These are phyloP conservation scores for Aproaerema taeniolella DNA, from an alignment of 2,888 invertebrate genomes.

Conservation along the genomic window DNA sequence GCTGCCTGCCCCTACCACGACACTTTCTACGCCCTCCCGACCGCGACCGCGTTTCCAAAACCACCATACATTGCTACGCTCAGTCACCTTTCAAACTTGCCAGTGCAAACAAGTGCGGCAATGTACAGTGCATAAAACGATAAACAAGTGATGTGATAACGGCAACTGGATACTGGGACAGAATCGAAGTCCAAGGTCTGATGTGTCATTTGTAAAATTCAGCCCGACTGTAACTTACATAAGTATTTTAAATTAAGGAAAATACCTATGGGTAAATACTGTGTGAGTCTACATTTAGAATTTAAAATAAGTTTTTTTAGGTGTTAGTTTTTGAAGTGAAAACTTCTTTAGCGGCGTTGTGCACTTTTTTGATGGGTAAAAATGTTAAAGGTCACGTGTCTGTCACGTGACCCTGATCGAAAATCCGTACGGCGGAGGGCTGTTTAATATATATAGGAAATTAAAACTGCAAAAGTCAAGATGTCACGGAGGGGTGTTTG, in stretches of 20 bases:
- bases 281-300: no score
- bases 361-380: no score
- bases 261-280: not conserved
- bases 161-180: conserved; percentile 20
- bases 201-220: conserved; percentile 40
- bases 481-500: no score
- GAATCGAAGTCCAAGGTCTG: conserved; percentile 62
- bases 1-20: conserved; percentile 56
- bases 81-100: conserved; percentile 31
- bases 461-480: no score
- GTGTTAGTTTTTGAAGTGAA: not conserved
- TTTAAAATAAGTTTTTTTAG: no score
- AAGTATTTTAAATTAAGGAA: conserved; percentile 30
- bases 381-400: no score
- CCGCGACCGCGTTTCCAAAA: conserved; percentile 30
- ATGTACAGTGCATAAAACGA: conserved; percentile 39
- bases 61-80: conserved; percentile 28
- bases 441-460: no score
- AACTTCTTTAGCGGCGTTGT: no score
- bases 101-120: conserved; percentile 41
- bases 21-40: conserved; percentile 39
- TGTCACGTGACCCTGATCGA: no score
- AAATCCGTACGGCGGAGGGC: no score
- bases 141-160: conserved; percentile 10
- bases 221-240: conserved; percentile 31